A percentile compares a stretch with the other conserved stretches of the same genome.
These are phyloP conservation scores for Acrobasis consociella DNA, from an alignment of 2,888 invertebrate genomes.

Conservation along the genomic window DNA sequence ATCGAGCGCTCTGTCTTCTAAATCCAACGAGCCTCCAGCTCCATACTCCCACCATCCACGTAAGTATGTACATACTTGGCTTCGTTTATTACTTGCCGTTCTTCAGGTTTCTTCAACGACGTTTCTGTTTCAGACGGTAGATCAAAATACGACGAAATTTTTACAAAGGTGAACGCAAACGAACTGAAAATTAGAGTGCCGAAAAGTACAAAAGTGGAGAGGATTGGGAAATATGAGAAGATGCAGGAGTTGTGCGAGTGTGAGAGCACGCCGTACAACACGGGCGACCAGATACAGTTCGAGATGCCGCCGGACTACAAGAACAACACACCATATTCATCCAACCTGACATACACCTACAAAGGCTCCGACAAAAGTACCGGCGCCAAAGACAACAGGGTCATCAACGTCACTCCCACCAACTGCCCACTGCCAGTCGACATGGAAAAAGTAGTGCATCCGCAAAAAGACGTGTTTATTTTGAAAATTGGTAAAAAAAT, in stretches of 20 bases:
- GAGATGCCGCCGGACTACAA: conserved; percentile 64
- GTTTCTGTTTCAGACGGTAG: conserved; percentile 48
- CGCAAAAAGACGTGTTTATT: conserved; percentile 72
- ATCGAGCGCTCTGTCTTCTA: conserved; percentile 47
- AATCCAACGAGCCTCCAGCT: conserved; percentile 37
- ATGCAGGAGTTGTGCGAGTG: conserved; percentile 71
- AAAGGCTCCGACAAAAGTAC: conserved; percentile 50
- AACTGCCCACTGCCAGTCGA: conserved; percentile 68
- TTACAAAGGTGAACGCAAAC: conserved; percentile 72
- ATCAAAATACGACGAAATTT: conserved; percentile 70
- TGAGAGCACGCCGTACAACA: conserved; percentile 62
- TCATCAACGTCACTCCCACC: conserved; percentile 68
- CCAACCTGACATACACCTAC: conserved; percentile 67
- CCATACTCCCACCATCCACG: conserved; percentile 37
- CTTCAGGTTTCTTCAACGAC: not conserved
- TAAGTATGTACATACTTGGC: conserved; percentile 30
- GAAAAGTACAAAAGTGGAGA: conserved; percentile 64
- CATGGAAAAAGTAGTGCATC: conserved; percentile 65
- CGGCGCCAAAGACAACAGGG: conserved; percentile 54
- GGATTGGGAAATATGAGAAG: conserved; percentile 63
- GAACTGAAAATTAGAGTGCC: conserved; percentile 75
- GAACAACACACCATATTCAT: conserved; percentile 52
- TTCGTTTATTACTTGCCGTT: not conserved
- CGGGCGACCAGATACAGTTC: conserved; percentile 74
- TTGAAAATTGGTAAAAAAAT: conserved; percentile 76